Base-by-base conservation (phyloP, 2,797 vertebrate species). In the Parauchenoglanis punctatus region DNA sequence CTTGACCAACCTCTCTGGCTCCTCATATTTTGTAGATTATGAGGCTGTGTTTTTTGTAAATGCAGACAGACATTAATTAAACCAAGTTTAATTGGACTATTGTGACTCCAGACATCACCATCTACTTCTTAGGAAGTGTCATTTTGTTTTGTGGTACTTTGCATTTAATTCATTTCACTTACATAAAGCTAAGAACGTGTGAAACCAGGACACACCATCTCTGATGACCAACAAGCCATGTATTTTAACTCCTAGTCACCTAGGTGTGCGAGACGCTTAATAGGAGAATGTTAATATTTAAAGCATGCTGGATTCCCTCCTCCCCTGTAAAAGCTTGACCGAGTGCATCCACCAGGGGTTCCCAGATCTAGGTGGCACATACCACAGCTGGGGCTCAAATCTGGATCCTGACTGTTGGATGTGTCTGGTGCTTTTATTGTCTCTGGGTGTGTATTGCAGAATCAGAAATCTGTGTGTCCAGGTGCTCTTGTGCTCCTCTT, bases 1-100 rank as follows among this genome's bases (percentile, higher is more conserved):
- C 94, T 93, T 94, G 94, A 94, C 92, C 93, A 93, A 95, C 94
- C 92, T 85, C 90, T 94, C 92, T 93, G 86, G 90, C 92, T 91
- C 92, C 92, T 93, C 93, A 58, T 92, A 94, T 95, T 95, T 94
- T 92, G 93, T 95, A 96, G 94, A 93, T 90, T 91, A 94, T 31
- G 56, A 75, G 92, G 93, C 93, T 96, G 93, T 95, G 94, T 95
- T 94, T 91, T 93, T 94, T 95, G 94, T 95, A 93, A 93, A 94
- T 93, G 93, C 94, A 93, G 92, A 91, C 93, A 94, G 93, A 93
- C 90, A 89, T 94, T 91, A 88, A 95, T 95, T 95, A 96, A 95
- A 94, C 88, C 90, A 93, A 95, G 95, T 96, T 96, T 96, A 95
- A 95, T 94, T 92, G 94, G 93, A 91, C 73, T 86, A 40, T 89